Evolutionary conservation across 2,888 invertebrate species (phyloP), one percentile per base, ranked within the genome.

Genomic region (Epinotia bilunana): DNA sequence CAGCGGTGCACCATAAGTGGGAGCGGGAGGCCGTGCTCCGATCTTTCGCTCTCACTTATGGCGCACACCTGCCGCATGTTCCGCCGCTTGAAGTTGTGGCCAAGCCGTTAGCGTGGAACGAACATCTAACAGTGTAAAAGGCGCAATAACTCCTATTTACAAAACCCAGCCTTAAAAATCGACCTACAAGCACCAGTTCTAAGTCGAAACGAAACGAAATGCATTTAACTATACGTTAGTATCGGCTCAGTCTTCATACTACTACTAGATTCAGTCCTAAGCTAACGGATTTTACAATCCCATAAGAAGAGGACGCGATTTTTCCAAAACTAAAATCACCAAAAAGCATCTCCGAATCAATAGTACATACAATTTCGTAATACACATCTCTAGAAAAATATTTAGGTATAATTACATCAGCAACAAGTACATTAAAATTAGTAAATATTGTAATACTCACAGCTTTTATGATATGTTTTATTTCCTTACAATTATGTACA

Each of bases 121-220:
- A 87, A 84, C 76, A 79, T 78, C 85, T 88, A 92, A 89, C 83
- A 90, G 91, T 92, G 91, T 91, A 90, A 91, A 91, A 91, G 91
- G 92, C 92, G 84, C 89, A 87, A 86, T 85, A 80, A 91, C 90
- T 91, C 88, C 87, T 93, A 92, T 93, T 89, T 93, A 93, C 92
- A 93, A 91, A 92, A 92, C 91, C 93, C 92, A 93, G 93, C 93
- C 92, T 93, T 91, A 89, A 88, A 92, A 91, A 92, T 93, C 93
- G 89, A 92, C 90, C 94, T 94, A 94, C 91, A 93, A 94, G 94
- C 94, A 94, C 94, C 94, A 93, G 92, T 92, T 87, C 94, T 93
- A 93, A 92, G 89, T 93, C 88, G 93, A 92, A 93, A 91, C 86
- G 90, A 91, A 92, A 90, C 84, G 87, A 91, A 91, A 90, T 88